phyloP scores from a whole-genome alignment of 2,888 invertebrate genomes.

The Himalopsyche kuldschensis region DNA sequence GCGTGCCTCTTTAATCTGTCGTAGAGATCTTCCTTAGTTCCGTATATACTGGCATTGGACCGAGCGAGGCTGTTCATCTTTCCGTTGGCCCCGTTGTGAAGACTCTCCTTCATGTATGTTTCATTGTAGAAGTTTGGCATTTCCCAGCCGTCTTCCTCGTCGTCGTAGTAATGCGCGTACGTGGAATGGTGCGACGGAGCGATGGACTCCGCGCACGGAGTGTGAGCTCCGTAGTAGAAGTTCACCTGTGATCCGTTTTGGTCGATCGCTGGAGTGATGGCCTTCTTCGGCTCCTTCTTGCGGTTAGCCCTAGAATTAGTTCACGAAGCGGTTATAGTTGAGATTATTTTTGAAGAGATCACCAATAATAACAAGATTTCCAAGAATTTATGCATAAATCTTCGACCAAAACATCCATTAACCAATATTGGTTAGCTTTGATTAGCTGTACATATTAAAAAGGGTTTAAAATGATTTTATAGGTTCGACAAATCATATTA shows the following conservation, averaged over 20 bases:
- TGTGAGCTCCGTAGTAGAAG: constrained; percentile 94
- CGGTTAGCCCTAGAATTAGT: constrained; percentile 70
- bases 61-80: constrained; percentile 92
- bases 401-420: too few species aligned
- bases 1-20: constrained; percentile 94
- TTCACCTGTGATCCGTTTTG: constrained; percentile 93
- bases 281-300: constrained; percentile 89
- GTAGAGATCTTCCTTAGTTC: constrained; percentile 93
- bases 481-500: too few species aligned
- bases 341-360: not conserved
- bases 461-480: too few species aligned
- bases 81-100: constrained; percentile 81
- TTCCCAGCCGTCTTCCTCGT: constrained; percentile 96
- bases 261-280: constrained; percentile 84
- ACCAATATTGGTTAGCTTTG: too few species aligned
- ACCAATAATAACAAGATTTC: too few species aligned
- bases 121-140: constrained; percentile 98
- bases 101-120: constrained; percentile 92
- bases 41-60: constrained; percentile 92
- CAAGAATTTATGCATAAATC: too few species aligned
- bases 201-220: constrained; percentile 92
- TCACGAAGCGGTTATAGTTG: not conserved
- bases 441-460: too few species aligned
- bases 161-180: constrained; percentile 93
- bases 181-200: constrained; percentile 95